Base-by-base conservation (phyloP, 1,140 invertebrate species). In the Dendroctonus valens region DNA sequence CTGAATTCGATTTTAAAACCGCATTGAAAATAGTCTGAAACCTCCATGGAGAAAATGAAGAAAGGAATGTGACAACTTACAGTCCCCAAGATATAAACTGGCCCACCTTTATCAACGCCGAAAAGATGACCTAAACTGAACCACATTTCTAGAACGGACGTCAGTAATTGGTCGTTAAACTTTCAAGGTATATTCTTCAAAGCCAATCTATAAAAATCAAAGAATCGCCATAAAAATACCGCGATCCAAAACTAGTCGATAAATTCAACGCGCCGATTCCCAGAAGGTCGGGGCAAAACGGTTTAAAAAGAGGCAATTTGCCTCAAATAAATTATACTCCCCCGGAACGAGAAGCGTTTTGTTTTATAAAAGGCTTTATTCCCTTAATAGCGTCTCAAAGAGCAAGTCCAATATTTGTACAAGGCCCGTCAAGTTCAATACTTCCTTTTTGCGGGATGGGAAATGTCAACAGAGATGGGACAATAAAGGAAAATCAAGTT, bases 391-490 rank as follows among this genome's bases (percentile, higher is more conserved):
- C 51, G 61, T 48, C 42, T 63, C 61, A 51, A 63, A 63, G 61
- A 63, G 61, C 52, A 54, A 44, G 41, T 54, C 55, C 51, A 63
- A 63, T 63, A 63, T 63, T 63, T 39, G 39, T 41, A 15, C 14
- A 55, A 63, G n/a, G 52, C 41, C 41, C 51, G 52, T 63, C 61
- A 63, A 63, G 61, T 63, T 63, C 41, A 63, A 63, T 63, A 63
- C 41, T 54, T 54, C 61, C 61, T 40, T 63, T 55, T 53, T 63
- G 51, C 41, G 61, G 61, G 50, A 63, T 55, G 61, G 51, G 61
- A 63, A 63, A 63, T 39, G 61, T 63, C 61, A 63, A 63, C 61
- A 63, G 14, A 63, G 26, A 42, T 54, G 41, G n/a, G 6, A 39
- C 51, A 63, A 41, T 52, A 46, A 54, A 26, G 51, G 52, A 48